Conservation (phyloP, 1,140 invertebrate genomes). For the Phthorimaea operculella region DNA sequence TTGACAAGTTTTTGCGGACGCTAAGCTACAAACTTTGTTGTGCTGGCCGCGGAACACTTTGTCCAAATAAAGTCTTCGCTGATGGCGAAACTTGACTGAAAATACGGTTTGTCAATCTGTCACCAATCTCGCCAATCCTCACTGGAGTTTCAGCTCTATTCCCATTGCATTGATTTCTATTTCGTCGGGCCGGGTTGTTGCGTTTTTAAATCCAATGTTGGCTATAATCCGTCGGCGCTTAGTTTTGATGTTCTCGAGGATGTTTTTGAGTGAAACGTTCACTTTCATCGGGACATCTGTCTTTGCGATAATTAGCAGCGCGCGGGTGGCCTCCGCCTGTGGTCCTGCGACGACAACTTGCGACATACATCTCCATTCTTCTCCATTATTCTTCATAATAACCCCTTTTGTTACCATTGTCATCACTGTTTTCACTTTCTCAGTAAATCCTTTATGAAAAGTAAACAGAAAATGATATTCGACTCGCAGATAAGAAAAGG, state of each 20-base stretch:
- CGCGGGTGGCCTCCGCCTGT: slow-evolving; percentile 41
- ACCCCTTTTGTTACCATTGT: slow-evolving; percentile 41
- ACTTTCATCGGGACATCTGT: slow-evolving; percentile 53
- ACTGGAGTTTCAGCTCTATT: slow-evolving; percentile 10
- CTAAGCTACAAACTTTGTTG: background rate
- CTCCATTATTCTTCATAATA: slow-evolving; percentile 44
- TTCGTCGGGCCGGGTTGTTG: background rate
- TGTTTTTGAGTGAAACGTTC: slow-evolving; percentile 43
- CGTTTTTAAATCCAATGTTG: slow-evolving; percentile 11
- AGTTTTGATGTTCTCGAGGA: slow-evolving; percentile 47
- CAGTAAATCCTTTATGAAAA: slow-evolving; percentile 35
- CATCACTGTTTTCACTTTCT: slow-evolving; percentile 55
- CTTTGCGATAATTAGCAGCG: slow-evolving; percentile 44
- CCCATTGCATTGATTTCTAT: background rate
- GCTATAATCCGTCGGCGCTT: slow-evolving; percentile 48
- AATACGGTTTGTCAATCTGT: background rate
- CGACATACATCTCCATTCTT: slow-evolving; percentile 17
- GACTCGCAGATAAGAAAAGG: background rate
- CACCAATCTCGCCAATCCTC: slow-evolving; percentile 13
- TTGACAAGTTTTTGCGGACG: slow-evolving; percentile 40
- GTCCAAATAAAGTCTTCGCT: too few relatives aligned
- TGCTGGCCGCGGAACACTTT: background rate
- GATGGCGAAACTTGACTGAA: too few relatives aligned
- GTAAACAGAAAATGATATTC: slow-evolving; percentile 45
- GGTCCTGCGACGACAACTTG: slow-evolving; percentile 15